A percentile compares a stretch with the other conserved stretches of the same genome.
Evolutionary conservation across 2,113 vertebrate species (phyloP).

Genomic region (Centropus bengalensis): DNA sequence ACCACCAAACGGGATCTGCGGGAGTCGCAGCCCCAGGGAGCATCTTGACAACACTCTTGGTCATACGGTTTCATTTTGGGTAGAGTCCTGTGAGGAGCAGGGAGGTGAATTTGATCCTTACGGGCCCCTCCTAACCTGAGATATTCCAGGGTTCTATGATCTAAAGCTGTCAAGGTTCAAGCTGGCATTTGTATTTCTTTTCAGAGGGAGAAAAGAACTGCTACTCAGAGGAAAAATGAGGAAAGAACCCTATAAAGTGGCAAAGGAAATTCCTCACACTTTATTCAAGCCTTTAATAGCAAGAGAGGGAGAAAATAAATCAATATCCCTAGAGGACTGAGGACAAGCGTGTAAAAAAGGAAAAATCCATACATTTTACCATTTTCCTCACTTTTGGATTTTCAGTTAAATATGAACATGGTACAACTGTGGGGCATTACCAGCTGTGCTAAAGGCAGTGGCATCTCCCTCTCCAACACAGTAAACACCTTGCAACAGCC

Average conservation of each 20-base stretch:
- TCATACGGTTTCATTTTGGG: accelerated
- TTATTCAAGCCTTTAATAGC: neutral
- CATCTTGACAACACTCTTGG: accelerated
- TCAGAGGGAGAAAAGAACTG: neutral
- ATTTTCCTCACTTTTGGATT: neutral
- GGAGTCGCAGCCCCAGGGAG: accelerated
- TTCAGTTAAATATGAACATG: accelerated
- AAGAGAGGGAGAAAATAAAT: neutral
- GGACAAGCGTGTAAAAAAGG: neutral
- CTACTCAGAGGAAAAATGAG: neutral
- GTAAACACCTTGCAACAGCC: accelerated
- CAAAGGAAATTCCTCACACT: neutral
- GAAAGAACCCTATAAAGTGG: neutral
- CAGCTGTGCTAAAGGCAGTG: accelerated
- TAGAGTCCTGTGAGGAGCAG: neutral
- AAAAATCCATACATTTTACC: accelerated
- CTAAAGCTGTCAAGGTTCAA: neutral
- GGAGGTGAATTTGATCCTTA: accelerated
- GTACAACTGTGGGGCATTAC: accelerated
- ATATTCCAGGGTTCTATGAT: accelerated
- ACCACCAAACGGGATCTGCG: neutral
- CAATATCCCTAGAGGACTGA: neutral
- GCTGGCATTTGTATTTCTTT: neutral
- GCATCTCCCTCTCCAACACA: neutral
- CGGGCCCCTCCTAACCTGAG: neutral